Evolutionary conservation across 1,140 invertebrate genomes (phyloP), one percentile per base, ranked within the genome.

Genomic region (Whitmania pigra): DNA sequence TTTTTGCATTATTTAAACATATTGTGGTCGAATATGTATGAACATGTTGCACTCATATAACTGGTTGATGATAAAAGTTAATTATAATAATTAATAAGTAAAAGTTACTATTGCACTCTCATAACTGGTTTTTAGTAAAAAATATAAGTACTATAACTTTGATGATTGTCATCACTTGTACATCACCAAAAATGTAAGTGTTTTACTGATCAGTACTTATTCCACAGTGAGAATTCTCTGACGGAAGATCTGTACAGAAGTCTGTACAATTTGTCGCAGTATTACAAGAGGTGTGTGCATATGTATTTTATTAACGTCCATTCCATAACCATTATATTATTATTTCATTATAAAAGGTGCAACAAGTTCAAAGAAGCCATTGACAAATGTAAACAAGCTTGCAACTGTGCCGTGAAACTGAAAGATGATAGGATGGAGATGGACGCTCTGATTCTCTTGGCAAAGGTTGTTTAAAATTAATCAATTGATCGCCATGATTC

Each of bases 391-490:
- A 63, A 63, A 22, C 22, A 31, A n/a, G 22, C 29, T 13, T 22
- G 22, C 11, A 31, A 22, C 29, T 63, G 57, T 63, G 22, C 57
- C 11, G 4, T 22, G 57, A 63, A 63, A 20, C 29, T 63, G 15
- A 63, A 31, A 63, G 57, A 63, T 22, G 29, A 63, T 7, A 63
- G 29, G 29, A 63, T 63, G 57, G 57, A 63, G 20, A 63, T 22
- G 18, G 57, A 63, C 0, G 22, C 57, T 20, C 6, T 17, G 20
- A 31, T 63, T 63, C 22, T 63, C 22, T 25, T 25, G 11, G 57
- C 57, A 0, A 63, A 63, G 57, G 57, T 63, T 68, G 22, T 29
- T 68, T 68, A 57, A 25, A n/a, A 57, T 3, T n/a, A 22, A 2
- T 25, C 5, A 17, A 1, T 63, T 15, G 11, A 25, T 25, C 55